These are phyloP conservation scores for Phenacoccus solenopsis DNA, from an alignment of 1,140 invertebrate genomes.

Conservation along the genomic window DNA sequence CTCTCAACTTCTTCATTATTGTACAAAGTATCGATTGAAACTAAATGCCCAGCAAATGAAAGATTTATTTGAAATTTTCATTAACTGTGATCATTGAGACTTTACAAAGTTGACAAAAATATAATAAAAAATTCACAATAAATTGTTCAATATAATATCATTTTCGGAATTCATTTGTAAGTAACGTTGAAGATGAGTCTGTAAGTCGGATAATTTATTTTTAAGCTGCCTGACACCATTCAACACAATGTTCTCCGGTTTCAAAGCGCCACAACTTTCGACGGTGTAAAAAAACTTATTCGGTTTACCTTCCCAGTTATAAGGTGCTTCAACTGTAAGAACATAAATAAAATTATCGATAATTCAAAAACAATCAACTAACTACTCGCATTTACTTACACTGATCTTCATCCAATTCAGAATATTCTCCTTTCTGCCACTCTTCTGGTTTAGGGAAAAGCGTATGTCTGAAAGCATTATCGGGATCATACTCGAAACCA, in stretches of 20 bases:
- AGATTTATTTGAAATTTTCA: no score
- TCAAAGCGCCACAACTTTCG: constrained; percentile 84
- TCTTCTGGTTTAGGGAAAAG: constrained; percentile 95
- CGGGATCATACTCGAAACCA: constrained; percentile 98
- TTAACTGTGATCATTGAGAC: no score
- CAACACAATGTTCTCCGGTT: constrained; percentile 93
- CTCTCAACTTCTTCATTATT: no score
- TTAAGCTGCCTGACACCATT: constrained; percentile 87
- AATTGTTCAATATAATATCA: not conserved
- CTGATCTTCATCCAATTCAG: constrained; percentile 83
- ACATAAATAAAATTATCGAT: constrained; percentile 22
- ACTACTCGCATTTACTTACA: constrained; percentile 41
- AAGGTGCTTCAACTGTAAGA: constrained; percentile 72
- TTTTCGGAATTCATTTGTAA: not conserved
- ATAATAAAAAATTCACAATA: not conserved
- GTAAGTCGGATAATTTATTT: constrained; percentile 90
- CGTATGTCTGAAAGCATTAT: constrained; percentile 94
- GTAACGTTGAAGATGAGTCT: constrained; percentile 42
- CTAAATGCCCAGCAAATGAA: no score
- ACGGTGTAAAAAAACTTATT: constrained; percentile 98
- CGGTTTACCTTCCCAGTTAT: constrained; percentile 84
- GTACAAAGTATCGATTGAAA: no score
- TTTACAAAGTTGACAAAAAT: not conserved
- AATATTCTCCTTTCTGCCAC: constrained; percentile 98
- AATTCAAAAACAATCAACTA: not conserved